Base-by-base conservation (phyloP, 2,888 invertebrate species). In the Leptinotarsa peninsularis region DNA sequence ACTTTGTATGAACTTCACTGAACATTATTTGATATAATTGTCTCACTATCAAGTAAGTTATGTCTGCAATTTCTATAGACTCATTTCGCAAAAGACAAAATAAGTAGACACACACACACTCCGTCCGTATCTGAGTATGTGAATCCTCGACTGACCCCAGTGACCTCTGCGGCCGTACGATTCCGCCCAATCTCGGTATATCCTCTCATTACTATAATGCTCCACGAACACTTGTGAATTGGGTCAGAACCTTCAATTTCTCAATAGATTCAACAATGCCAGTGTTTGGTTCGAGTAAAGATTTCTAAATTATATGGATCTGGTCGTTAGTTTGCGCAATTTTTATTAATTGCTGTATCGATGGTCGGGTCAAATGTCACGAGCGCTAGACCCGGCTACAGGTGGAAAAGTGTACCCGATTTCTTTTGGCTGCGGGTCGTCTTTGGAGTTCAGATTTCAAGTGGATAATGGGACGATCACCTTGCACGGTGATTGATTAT, bases 301-400 rank as follows among this genome's bases (percentile, higher is more conserved):
- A 63, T 63, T 63, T 63, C 63, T 63, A 63, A 63, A 63, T 63
- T 63, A 63, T 63, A 63, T 63, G 63, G 63, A 63, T 63, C 63
- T 63, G 63, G 63, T 63, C 63, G 63, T 63, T 63, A 63, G n/a
- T 63, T 63, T 63, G 63, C 63, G 63, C 70, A 70, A 70, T 70
- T 70, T 70, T 56, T 70, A 70, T 70, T 70, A 70, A 70, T 70
- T 70, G 70, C 70, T 17, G 58, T 70, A 70, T 70, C 70, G 43
- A 70, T 70, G 49, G 14, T 70, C 54, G 70, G 70, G 70, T 58
- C 70, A 70, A 27, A 63, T 27, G 63, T 63, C 63, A 63, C n/a
- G 63, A 63, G 63, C 63, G 63, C n/a, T 63, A 27, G 63, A 63
- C 33, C 63, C 27, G n/a, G 15, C 43, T 33, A 63, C 63, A 63